Base-by-base conservation (phyloP, 2,888 invertebrate species). In the Hanleya hanleyi region DNA sequence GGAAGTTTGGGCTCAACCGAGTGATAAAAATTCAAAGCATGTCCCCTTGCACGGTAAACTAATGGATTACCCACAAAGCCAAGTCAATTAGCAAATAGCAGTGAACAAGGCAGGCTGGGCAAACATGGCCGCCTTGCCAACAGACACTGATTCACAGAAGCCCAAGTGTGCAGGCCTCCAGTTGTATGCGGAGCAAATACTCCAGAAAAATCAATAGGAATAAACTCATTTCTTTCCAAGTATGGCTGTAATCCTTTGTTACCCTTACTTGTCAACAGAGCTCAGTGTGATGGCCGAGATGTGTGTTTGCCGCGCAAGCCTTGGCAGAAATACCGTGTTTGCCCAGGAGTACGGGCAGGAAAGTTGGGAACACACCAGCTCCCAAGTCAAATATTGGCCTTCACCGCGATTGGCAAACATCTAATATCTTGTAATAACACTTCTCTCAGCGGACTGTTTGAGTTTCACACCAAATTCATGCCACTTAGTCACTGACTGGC, bases 401-500 rank as follows among this genome's bases (percentile, higher is more conserved):
- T 57, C 57, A 57, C 15, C 70, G 57, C 51, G 47, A 69, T 66
- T 64, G 68, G 76, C 69, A 76, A 76, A 76, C 76, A 73, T 73
- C 72, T 76, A 76, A 76, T 76, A 76, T 76, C 76, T 76, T 76
- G 66, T 70, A 73, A 76, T 72, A 73, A 76, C 76, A 76, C 73
- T 76, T 65, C 36, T 51, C 64, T 36, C 68, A 47, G 71, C 51
- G 47, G 41, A n/a, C 37, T 76, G 73, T 76, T 76, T 76, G 73
- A 37, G 18, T 69, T 76, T 76, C 76, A 71, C 76, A 76, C 76
- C 66, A 51, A 57, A 65, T 66, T 70, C 76, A 71, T 71, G 71
- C 73, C 64, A 64, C 64, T 64, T 64, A 64, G 64, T 64, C 64
- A 64, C 64, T 64, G 37, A 35, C 64, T 37, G 64, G 18, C 64